Evolutionary conservation across 2,888 invertebrate genomes (phyloP).

Genomic region (Nezara viridula): DNA sequence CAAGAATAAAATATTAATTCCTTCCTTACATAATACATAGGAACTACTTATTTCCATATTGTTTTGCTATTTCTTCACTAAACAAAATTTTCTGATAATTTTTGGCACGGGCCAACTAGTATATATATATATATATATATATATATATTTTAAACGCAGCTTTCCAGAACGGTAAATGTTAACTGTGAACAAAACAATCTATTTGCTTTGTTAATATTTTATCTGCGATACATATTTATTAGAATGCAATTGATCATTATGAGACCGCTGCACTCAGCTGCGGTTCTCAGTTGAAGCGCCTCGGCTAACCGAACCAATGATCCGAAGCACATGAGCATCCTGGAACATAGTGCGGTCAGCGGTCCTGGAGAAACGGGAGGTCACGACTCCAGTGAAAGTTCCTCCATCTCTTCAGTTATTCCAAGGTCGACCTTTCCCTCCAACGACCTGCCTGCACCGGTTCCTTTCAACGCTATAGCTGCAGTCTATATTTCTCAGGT

Average conservation of each 20-base stretch:
- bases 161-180: too few species aligned
- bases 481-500: background rate
- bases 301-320: background rate
- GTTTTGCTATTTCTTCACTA: too few species aligned
- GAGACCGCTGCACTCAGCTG: background rate
- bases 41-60: too few species aligned
- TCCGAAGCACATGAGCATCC: background rate
- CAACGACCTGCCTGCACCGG: slow-evolving; percentile 6
- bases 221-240: background rate
- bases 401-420: slow-evolving; percentile 15
- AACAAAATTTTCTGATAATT: too few species aligned
- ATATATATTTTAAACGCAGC: too few species aligned
- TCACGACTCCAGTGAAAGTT: slow-evolving; percentile 25
- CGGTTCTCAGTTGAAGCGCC: background rate
- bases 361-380: background rate
- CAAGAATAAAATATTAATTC: too few species aligned
- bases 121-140: too few species aligned
- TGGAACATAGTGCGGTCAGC: slow-evolving; percentile 18
- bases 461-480: background rate
- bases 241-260: background rate
- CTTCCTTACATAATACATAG: too few species aligned
- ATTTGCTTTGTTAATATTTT: too few species aligned
- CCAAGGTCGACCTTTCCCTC: slow-evolving; percentile 38
- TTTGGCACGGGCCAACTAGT: too few species aligned
- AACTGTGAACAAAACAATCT: too few species aligned